phyloP scores from a whole-genome alignment of 2,113 vertebrate species.

The Vanacampus margaritifer region DNA sequence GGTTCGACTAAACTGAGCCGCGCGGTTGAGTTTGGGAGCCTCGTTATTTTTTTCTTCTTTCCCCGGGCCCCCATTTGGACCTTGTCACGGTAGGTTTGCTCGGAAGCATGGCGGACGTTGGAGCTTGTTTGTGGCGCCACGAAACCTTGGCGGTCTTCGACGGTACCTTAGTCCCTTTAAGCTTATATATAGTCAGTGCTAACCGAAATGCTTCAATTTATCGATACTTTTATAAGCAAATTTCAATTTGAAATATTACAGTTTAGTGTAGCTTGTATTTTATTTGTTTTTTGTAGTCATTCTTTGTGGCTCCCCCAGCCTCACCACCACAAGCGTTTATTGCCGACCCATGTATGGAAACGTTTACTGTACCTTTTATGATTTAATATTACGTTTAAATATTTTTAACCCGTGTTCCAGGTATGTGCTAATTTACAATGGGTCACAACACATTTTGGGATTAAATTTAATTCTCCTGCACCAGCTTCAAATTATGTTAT shows the following conservation, averaged over 20 bases:
- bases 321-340: conserved; percentile 10
- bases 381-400: not conserved
- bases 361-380: not conserved
- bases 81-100: conserved; percentile 70
- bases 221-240: not conserved
- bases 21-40: conserved; percentile 36
- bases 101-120: conserved; percentile 74
- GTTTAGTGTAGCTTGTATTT: not conserved
- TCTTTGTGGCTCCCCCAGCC: conserved; percentile 15
- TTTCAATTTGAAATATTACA: not conserved
- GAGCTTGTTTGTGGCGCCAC: conserved; percentile 70
- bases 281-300: no score
- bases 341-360: not conserved
- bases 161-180: conserved; percentile 35
- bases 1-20: conserved; percentile 49
- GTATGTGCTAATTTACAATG: not conserved
- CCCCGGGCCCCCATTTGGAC: conserved; percentile 62
- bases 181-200: not conserved
- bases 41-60: conserved; percentile 30
- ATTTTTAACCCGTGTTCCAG: not conserved
- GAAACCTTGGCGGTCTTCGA: conserved; percentile 54
- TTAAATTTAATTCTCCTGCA: not conserved
- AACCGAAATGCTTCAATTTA: not conserved
- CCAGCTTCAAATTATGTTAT: not conserved
- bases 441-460: not conserved